Evolutionary conservation across 2,113 vertebrate species (phyloP).

Genomic region (Fregata magnificens): DNA sequence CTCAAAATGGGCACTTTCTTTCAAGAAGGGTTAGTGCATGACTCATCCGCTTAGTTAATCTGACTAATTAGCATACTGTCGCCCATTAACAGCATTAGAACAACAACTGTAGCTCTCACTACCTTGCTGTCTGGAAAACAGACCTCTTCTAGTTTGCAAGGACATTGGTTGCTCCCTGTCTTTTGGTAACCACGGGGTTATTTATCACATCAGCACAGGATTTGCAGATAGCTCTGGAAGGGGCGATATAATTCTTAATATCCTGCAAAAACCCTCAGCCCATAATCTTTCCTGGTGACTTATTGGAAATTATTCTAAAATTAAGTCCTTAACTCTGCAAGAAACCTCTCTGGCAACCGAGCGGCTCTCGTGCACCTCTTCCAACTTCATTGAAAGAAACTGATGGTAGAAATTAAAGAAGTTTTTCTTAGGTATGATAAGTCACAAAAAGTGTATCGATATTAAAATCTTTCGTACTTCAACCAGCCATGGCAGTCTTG

Average conservation of each 20-base stretch:
- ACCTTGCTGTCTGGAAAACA: constrained; percentile 49
- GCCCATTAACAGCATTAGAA: constrained; percentile 74
- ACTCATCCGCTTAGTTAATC: constrained; percentile 80
- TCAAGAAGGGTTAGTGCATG: constrained; percentile 74
- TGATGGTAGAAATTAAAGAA: constrained; percentile 46
- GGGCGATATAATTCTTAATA: constrained; percentile 30
- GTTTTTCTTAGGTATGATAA: neutral
- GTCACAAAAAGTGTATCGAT: neutral
- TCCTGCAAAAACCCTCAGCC: constrained; percentile 30
- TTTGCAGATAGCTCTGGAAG: constrained; percentile 8
- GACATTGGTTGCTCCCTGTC: constrained; percentile 5
- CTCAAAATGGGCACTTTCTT: constrained; percentile 76
- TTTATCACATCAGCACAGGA: neutral
- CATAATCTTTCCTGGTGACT: constrained; percentile 22
- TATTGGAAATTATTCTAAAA: constrained; percentile 65
- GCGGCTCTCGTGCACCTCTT: constrained; percentile 46
- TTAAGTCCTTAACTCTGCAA: constrained; percentile 55
- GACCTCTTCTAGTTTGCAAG: constrained; percentile 43
- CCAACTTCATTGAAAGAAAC: constrained; percentile 45
- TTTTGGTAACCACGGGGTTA: neutral
- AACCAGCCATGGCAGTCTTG: constrained; percentile 24
- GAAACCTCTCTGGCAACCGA: constrained; percentile 51
- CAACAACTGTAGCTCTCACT: constrained; percentile 65
- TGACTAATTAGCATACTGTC: constrained; percentile 80
- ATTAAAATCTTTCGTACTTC: constrained; percentile 39